Conservation (phyloP, 2,797 vertebrate genomes). For the Alectoris magna region DNA sequence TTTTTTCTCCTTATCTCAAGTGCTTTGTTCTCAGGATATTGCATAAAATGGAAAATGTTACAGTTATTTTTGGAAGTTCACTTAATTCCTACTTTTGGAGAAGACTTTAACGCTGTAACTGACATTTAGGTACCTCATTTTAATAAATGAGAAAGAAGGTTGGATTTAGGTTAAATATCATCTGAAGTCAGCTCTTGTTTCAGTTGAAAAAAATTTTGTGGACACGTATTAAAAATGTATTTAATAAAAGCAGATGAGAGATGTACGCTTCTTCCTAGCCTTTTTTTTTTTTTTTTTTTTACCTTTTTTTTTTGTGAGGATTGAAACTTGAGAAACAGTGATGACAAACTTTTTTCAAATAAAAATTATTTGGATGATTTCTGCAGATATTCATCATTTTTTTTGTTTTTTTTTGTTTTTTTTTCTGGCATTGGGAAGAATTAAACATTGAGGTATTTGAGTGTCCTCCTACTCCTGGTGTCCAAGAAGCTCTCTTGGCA, state of each 20-base stretch:
- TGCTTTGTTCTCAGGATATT: neutral
- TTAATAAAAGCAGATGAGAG: neutral
- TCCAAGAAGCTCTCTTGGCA: neutral
- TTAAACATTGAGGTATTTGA: neutral
- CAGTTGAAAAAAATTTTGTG: neutral
- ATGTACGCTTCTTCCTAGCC: neutral
- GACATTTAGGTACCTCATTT: neutral
- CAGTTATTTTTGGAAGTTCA: neutral
- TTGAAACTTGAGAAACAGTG: neutral
- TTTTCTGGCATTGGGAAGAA: neutral
- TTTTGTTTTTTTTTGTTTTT: neutral
- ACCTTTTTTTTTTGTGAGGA: neutral
- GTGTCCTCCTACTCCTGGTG: neutral
- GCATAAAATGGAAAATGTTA: neutral
- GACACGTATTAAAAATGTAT: neutral
- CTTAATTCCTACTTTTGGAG: neutral
- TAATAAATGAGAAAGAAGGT: neutral
- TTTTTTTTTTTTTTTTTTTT: neutral
- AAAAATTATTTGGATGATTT: neutral
- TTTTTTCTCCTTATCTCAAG: neutral
- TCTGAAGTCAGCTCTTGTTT: neutral
- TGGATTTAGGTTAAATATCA: constrained; percentile 23
- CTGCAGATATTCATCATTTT: neutral
- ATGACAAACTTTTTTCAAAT: neutral
- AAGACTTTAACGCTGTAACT: neutral